Conservation (phyloP, 2,888 invertebrate species). For the Belgica antarctica region DNA sequence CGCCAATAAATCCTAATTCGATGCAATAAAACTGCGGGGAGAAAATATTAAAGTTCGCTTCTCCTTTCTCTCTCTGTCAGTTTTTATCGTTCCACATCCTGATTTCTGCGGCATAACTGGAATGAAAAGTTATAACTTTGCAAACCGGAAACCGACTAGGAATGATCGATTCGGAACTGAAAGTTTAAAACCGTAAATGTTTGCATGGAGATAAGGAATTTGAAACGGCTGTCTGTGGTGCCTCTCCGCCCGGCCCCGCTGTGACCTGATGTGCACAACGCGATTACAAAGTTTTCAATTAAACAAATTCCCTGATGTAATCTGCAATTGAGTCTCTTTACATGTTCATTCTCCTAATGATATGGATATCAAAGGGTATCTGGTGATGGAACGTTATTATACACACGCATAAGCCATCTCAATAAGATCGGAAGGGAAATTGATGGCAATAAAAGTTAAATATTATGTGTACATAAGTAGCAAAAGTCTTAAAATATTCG, state of each 20-base stretch:
- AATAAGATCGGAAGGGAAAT: slow-evolving; percentile 24
- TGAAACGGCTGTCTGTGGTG: no score
- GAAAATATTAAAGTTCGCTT: slow-evolving; percentile 29
- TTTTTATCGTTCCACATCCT: slow-evolving; percentile 17
- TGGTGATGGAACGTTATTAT: slow-evolving; percentile 5
- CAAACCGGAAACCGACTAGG: background rate
- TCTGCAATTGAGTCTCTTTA: no score
- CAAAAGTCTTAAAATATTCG: background rate
- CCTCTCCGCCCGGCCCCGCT: no score
- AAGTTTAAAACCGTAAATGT: no score
- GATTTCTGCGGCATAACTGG: background rate
- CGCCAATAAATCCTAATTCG: slow-evolving; percentile 34
- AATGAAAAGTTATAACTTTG: background rate
- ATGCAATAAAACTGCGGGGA: slow-evolving; percentile 33
- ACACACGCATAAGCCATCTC: slow-evolving; percentile 5
- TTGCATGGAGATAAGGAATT: no score
- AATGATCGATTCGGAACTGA: no score
- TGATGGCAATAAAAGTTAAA: slow-evolving; percentile 37
- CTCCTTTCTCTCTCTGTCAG: background rate
- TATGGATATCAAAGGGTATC: background rate
- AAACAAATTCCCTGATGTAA: no score
- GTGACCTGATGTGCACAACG: no score
- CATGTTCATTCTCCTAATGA: no score
- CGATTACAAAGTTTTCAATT: no score
- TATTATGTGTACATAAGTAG: background rate